These are phyloP conservation scores for Myotis myotis DNA, from an alignment of 2,797 vertebrate species.

Conservation along the genomic window DNA sequence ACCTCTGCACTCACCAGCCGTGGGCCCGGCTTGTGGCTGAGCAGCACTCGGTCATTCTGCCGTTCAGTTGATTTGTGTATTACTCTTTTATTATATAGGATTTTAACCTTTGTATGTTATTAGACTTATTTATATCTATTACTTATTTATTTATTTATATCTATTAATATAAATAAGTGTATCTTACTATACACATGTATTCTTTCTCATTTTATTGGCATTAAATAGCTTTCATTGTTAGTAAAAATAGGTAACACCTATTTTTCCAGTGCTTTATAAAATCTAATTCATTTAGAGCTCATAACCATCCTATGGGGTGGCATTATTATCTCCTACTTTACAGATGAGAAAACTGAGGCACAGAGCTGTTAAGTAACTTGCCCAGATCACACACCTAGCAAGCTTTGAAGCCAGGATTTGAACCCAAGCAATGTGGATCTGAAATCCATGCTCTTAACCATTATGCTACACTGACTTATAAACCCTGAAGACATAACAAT, in stretches of 20 bases:
- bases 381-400: not conserved
- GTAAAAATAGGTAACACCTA: conserved; percentile 4
- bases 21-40: no score
- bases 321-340: not conserved
- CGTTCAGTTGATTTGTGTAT: no score
- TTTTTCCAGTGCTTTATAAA: not conserved
- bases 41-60: no score
- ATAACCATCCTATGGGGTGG: not conserved
- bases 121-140: not conserved
- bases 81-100: no score
- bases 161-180: not conserved
- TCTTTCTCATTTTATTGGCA: conserved; percentile 7
- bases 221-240: conserved; percentile 10
- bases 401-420: not conserved
- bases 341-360: not conserved
- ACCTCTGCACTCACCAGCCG: no score
- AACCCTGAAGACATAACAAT: not conserved
- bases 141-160: not conserved
- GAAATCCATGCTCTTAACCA: not conserved
- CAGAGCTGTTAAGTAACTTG: not conserved
- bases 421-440: not conserved
- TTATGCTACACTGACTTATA: not conserved
- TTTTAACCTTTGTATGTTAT: not conserved
- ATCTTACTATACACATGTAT: not conserved
- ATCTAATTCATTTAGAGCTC: not conserved